Evolutionary conservation across 2,797 vertebrate genomes (phyloP).

Genomic region (Sphenodon punctatus): DNA sequence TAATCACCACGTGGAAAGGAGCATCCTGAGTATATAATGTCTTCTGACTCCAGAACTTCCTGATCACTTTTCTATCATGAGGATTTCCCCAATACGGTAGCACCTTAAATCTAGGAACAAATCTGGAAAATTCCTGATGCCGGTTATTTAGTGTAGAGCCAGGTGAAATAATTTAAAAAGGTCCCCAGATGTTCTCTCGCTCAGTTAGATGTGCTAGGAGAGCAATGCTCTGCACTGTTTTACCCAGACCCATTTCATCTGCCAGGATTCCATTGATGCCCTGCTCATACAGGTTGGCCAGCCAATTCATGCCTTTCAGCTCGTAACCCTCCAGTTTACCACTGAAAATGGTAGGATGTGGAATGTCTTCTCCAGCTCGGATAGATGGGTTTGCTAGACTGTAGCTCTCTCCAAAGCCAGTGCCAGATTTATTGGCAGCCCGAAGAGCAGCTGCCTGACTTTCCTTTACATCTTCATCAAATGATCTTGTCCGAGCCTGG

Average conservation of each 20-base stretch:
- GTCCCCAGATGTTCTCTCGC: slow-evolving; percentile 99
- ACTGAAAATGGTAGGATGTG: slow-evolving; percentile 95
- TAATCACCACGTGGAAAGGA: slow-evolving; percentile 98
- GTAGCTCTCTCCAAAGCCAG: slow-evolving; percentile 96
- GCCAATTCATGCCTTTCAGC: slow-evolving; percentile 99
- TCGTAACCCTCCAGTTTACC: slow-evolving; percentile 98
- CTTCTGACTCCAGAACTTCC: no score
- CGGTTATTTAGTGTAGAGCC: slow-evolving; percentile 98
- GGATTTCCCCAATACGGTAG: slow-evolving; percentile 31
- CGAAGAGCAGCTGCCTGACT: slow-evolving; percentile 87
- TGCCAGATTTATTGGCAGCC: slow-evolving; percentile 80
- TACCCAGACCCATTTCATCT: slow-evolving; percentile 98
- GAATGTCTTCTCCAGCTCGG: slow-evolving; percentile 95
- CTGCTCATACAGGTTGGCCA: slow-evolving; percentile 97
- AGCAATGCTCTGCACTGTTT: slow-evolving; percentile 98
- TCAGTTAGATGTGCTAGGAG: slow-evolving; percentile 95
- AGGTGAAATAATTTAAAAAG: slow-evolving; percentile 96
- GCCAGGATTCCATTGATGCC: slow-evolving; percentile 99
- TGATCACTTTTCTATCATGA: no score
- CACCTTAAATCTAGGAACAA: slow-evolving; percentile 98
- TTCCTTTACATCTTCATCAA: slow-evolving; percentile 97
- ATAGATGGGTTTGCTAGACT: slow-evolving; percentile 97
- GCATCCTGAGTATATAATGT: slow-evolving; percentile 97
- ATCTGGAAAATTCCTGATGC: slow-evolving; percentile 99
- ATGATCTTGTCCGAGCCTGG: slow-evolving; percentile 91